A percentile compares a stretch with the other conserved stretches of the same genome.
phyloP scores from a whole-genome alignment of 2,888 invertebrate genomes.

The Pedicia rivosa region DNA sequence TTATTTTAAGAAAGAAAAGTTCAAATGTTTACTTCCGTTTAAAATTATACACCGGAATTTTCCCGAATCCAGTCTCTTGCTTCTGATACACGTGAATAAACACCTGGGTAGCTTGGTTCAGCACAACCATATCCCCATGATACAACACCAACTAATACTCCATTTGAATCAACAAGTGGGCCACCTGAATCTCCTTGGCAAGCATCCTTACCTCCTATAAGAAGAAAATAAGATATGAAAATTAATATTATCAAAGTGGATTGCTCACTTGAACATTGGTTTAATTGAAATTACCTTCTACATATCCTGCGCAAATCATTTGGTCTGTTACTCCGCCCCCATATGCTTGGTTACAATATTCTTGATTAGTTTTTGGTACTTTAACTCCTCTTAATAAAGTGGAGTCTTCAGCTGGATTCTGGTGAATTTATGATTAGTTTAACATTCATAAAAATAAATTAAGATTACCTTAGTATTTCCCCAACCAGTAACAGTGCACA shows the following conservation, averaged over 20 bases:
- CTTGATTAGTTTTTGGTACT: slow-evolving; percentile 21
- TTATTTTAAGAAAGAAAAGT: no score
- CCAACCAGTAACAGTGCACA: slow-evolving; percentile 1
- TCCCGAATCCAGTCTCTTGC: slow-evolving; percentile 10
- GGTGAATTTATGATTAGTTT: no score
- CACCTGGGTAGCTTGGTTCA: slow-evolving; percentile 18
- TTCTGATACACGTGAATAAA: slow-evolving; percentile 9
- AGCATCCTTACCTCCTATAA: neutral
- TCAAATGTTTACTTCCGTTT: no score
- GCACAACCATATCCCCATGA: slow-evolving; percentile 30
- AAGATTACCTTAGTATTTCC: neutral
- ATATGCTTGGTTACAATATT: slow-evolving; percentile 17
- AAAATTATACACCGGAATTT: no score
- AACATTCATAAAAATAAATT: no score
- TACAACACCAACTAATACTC: slow-evolving; percentile 1
- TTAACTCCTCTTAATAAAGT: slow-evolving; percentile 16
- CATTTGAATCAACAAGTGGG: slow-evolving; percentile 15
- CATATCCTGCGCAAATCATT: slow-evolving; percentile 23
- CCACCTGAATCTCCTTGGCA: slow-evolving; percentile 29
- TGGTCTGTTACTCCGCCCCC: slow-evolving; percentile 20
- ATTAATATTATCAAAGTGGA: no score
- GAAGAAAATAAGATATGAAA: no score
- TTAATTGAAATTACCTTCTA: no score
- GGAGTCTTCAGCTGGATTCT: slow-evolving; percentile 14
- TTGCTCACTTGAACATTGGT: no score